These are phyloP conservation scores for Nomada ruficornis DNA, from an alignment of 2,888 invertebrate species.

Conservation along the genomic window DNA sequence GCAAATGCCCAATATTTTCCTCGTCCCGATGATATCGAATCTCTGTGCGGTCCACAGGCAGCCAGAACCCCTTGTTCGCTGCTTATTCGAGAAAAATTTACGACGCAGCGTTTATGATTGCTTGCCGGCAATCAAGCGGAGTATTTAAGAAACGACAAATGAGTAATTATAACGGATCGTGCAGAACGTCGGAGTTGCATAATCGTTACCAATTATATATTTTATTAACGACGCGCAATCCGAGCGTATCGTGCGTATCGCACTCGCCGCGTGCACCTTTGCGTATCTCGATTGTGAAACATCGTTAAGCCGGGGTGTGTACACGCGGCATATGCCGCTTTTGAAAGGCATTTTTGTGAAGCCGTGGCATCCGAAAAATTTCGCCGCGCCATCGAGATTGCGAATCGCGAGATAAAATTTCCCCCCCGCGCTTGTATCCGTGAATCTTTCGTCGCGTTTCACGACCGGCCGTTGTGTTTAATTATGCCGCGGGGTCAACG, in stretches of 20 bases:
- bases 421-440: background rate
- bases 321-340: background rate
- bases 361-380: conserved; percentile 40
- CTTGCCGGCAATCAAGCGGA: background rate
- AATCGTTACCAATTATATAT: conserved; percentile 33
- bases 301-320: conserved; percentile 18
- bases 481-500: conserved; percentile 4
- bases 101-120: conserved; percentile 19
- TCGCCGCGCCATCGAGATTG: background rate
- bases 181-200: conserved; percentile 9
- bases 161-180: conserved; percentile 28
- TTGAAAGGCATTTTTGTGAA: conserved; percentile 11
- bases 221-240: conserved; percentile 38
- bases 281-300: conserved; percentile 35
- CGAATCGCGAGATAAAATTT: conserved; percentile 25
- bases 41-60: background rate
- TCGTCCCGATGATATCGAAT: background rate
- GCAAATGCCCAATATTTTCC: background rate
- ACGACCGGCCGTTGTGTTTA: background rate
- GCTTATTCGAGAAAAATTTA: conserved; percentile 33
- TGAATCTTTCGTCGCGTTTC: conserved; percentile 9
- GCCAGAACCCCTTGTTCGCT: background rate
- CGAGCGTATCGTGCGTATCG: background rate
- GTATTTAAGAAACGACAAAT: conserved; percentile 5
- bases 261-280: background rate